Evolutionary conservation across 23 tunicate genomes (phyloP).

Genomic region (Trididemnum nubilum): DNA sequence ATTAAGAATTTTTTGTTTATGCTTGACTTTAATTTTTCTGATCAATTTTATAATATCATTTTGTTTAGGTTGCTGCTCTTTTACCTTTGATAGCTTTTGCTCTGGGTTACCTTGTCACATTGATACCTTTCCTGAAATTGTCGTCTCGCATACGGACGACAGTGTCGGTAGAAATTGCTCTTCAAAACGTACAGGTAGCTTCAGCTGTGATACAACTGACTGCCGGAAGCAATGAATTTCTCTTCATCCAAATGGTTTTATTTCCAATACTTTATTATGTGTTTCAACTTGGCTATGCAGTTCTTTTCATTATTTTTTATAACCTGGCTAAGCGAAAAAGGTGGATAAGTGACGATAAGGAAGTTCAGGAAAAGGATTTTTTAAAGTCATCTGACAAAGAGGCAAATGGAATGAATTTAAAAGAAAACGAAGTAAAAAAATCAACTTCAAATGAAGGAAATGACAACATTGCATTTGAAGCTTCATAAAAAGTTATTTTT

Average conservation of each 20-base stretch:
- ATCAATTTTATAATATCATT: too few species aligned
- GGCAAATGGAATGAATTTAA: too few species aligned
- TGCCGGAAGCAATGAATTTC: neutral
- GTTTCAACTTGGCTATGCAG: slow-evolving; percentile 48
- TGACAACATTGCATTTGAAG: too few species aligned
- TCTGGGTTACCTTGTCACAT: slow-evolving; percentile 37
- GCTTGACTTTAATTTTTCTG: too few species aligned
- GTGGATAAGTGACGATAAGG: neutral
- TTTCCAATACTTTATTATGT: slow-evolving; percentile 59
- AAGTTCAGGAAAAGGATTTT: too few species aligned
- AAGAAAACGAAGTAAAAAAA: too few species aligned
- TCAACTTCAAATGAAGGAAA: too few species aligned
- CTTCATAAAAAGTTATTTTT: too few species aligned
- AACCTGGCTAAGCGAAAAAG: slow-evolving; percentile 14
- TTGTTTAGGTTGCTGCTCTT: slow-evolving; percentile 38
- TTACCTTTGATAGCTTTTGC: slow-evolving; percentile 43
- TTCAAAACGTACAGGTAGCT: slow-evolving; percentile 57
- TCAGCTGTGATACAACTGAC: slow-evolving; percentile 26
- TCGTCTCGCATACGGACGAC: slow-evolving; percentile 16
- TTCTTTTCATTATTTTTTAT: neutral
- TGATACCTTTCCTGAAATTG: slow-evolving; percentile 45
- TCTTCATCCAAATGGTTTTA: slow-evolving; percentile 26
- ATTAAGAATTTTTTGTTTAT: too few species aligned
- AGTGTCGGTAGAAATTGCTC: slow-evolving; percentile 41
- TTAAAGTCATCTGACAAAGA: too few species aligned